Evolutionary conservation across 2,113 vertebrate species (phyloP), one percentile per base, ranked within the genome.

Genomic region (Thalassoma bifasciatum): DNA sequence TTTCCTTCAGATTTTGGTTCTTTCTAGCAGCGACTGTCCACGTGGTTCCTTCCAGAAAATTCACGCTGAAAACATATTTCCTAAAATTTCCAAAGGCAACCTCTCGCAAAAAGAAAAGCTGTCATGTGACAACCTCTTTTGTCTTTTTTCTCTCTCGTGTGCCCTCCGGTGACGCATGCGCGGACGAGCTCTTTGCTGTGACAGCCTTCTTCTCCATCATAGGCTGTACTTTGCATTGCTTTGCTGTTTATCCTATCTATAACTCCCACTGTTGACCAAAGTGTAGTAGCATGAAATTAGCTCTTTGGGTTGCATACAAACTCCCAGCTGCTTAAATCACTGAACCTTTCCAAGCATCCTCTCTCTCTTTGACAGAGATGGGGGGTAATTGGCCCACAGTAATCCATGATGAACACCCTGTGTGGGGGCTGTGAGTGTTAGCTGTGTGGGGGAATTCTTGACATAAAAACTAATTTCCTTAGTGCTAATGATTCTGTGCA

Each of bases 51-150:
- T 61, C 50, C 81, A 66, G 13, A 9, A 54, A 23, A 50, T 86
- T 51, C 52, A 30, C 34, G 3, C 3, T 47, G 47, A 63, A 49
- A 14, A 5, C 14, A 74, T 13, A 65, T 58, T 89, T 91, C 72
- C 49, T 77, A 70, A 61, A 1, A 75, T 74, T 90, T 90, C 88
- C 62, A 88, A 82, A 88, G 58, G 53, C 51, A 65, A 30, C 40
- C 59, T 1, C 63, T 7, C 42, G 58, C 72, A 59, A 81, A 82
- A 83, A 77, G 37, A 83, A 69, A 84, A 49, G 3, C 23, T 82
- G 66, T 91, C 88, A 89, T 76, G 91, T 92, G 89, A 93, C 86
- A 36, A 59, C 49, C 81, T 72, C 86, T 89, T 81, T 72, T 75
- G 46, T 74, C 9, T 74, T 23, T 56, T 50, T 47, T 16, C 66